Evolutionary conservation across 2,113 vertebrate species (phyloP), one percentile per base, ranked within the genome.

Genomic region (Ia io): DNA sequence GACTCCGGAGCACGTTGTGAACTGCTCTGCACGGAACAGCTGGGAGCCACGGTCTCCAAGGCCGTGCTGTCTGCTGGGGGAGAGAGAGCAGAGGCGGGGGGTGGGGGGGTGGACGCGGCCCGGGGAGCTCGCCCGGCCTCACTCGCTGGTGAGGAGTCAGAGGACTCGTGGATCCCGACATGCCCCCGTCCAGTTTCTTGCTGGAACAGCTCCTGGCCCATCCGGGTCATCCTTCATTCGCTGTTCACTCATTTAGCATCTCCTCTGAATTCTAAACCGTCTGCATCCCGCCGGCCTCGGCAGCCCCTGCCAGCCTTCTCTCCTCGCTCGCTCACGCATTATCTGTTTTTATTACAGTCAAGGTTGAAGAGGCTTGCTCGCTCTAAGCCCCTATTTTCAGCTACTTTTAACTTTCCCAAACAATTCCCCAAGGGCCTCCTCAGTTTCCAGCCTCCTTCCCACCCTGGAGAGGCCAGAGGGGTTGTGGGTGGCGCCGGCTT

Each of bases 211-310:
- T 96, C 85, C 92, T 93, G 92, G 96, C 92, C 94, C 88, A 49
- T 89, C 96, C 82, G 1, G 88, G 88, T 96, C 71, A 95, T 95
- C 97, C 96, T 96, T 95, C 92, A 84, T 91, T 96, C 17, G 86
- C 88, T 97, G 96, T 96, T 96, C 94, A 97, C 96, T 96, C 96
- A 94, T 92, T 96, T 92, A 95, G 96, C 97, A 96, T 94, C 90
- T 95, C 91, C 84, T 91, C 95, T 97, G 96, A 96, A 95, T 97
- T 88, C 96, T 94, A 96, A 97, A 96, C 90, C 18, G 69, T 90
- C 97, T 95, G 96, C 95, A 92, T 95, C 87, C 88, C 71, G 95
- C 88, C 70, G 61, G 95, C 96, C 97, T 90, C 88, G 91, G 94
- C 67, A 11, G 95, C 93, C 97, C 93, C 94, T 93, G 96, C 94